These are phyloP conservation scores for Maccullochella peelii DNA, from an alignment of 2,113 vertebrate species.

Conservation along the genomic window DNA sequence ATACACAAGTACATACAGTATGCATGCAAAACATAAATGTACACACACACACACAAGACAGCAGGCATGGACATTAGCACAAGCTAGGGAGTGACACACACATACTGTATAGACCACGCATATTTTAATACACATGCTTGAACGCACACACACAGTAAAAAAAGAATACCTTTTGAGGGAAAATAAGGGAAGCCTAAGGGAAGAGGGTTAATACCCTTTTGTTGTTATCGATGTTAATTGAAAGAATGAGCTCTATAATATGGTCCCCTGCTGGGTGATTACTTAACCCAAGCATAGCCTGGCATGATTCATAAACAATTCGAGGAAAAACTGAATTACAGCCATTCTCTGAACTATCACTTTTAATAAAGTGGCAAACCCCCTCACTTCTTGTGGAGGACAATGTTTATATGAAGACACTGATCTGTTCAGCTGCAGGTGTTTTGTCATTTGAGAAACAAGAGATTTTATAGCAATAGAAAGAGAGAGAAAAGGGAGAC, in stretches of 20 bases:
- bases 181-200: slow-evolving; percentile 29
- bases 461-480: neutral
- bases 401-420: slow-evolving; percentile 44
- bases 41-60: neutral
- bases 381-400: neutral
- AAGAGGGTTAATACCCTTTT: slow-evolving; percentile 64
- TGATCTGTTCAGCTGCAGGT: slow-evolving; percentile 30
- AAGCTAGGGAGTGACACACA: neutral
- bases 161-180: slow-evolving; percentile 46
- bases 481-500: neutral
- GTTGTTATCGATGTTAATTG: slow-evolving; percentile 78
- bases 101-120: slow-evolving; percentile 12
- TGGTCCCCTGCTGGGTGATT: slow-evolving; percentile 66
- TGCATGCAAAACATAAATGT: neutral
- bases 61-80: neutral
- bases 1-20: neutral
- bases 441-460: slow-evolving; percentile 24
- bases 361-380: slow-evolving; percentile 50
- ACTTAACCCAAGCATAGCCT: slow-evolving; percentile 53
- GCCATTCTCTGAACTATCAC: slow-evolving; percentile 56
- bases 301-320: slow-evolving; percentile 70
- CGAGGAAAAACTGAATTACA: slow-evolving; percentile 59
- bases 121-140: slow-evolving; percentile 7
- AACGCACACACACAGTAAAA: neutral
- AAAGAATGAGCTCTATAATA: slow-evolving; percentile 74